A percentile compares a stretch with the other conserved stretches of the same genome.
These are phyloP conservation scores for Eurystomus glaucurus DNA, from an alignment of 2,797 vertebrate genomes.

Conservation along the genomic window DNA sequence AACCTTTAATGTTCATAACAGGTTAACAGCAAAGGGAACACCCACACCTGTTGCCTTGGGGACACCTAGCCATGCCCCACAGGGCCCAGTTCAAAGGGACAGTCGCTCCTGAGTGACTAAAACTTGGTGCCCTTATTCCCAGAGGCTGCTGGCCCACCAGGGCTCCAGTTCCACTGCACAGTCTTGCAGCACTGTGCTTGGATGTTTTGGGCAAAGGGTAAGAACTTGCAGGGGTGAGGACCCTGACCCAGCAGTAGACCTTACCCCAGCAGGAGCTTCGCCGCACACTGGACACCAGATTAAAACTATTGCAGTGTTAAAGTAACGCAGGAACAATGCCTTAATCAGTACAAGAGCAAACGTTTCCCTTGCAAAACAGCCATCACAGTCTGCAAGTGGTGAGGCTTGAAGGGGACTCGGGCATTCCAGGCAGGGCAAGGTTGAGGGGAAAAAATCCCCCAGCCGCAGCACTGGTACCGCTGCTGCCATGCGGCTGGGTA, in stretches of 20 bases:
- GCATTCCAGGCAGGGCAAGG: background rate
- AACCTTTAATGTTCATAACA: background rate
- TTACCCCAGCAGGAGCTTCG: background rate
- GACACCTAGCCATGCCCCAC: background rate
- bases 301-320: background rate
- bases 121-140: background rate
- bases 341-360: background rate
- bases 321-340: background rate
- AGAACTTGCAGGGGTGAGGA: background rate
- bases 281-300: rapidly evolving
- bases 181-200: background rate
- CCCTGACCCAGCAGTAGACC: background rate
- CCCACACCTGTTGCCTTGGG: background rate
- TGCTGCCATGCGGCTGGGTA: background rate
- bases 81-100: background rate
- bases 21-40: background rate
- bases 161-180: background rate
- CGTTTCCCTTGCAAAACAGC: background rate
- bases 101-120: background rate
- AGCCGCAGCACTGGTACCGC: rapidly evolving
- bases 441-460: background rate
- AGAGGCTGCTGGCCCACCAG: background rate
- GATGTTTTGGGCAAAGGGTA: background rate
- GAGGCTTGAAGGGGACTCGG: background rate
- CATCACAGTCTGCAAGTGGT: background rate